These are phyloP conservation scores for Rhagonycha lutea DNA, from an alignment of 2,888 invertebrate genomes.

Conservation along the genomic window DNA sequence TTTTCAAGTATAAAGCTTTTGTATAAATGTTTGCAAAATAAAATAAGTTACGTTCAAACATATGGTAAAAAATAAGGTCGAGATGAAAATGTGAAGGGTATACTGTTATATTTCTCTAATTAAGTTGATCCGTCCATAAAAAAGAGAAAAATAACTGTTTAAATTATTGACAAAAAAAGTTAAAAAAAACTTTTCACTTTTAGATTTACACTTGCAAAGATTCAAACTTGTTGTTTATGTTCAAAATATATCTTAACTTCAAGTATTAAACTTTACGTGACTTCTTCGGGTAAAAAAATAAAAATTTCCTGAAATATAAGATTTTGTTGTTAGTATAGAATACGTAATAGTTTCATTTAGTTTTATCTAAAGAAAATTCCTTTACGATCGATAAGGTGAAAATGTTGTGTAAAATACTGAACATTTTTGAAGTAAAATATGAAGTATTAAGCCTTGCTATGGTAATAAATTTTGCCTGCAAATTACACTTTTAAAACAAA, in stretches of 20 bases:
- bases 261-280: no score
- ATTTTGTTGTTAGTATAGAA: background rate
- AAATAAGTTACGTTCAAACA: background rate
- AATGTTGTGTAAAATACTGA: background rate
- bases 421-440: background rate
- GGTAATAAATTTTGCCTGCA: background rate
- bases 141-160: background rate
- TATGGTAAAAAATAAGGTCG: background rate
- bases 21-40: background rate
- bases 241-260: background rate
- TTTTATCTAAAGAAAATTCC: background rate
- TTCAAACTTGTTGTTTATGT: background rate
- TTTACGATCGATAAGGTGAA: background rate
- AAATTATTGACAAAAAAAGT: no score
- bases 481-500: background rate
- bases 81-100: background rate
- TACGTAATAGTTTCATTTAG: background rate
- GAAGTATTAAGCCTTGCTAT: background rate
- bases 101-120: background rate
- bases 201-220: background rate
- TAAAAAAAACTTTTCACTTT: background rate
- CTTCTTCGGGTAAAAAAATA: background rate
- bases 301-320: background rate
- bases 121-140: background rate
- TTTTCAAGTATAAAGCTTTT: background rate